A percentile compares a stretch with the other conserved stretches of the same genome.
These are phyloP conservation scores for Hypercompe scribonia DNA, from an alignment of 2,888 invertebrate genomes.

Conservation along the genomic window DNA sequence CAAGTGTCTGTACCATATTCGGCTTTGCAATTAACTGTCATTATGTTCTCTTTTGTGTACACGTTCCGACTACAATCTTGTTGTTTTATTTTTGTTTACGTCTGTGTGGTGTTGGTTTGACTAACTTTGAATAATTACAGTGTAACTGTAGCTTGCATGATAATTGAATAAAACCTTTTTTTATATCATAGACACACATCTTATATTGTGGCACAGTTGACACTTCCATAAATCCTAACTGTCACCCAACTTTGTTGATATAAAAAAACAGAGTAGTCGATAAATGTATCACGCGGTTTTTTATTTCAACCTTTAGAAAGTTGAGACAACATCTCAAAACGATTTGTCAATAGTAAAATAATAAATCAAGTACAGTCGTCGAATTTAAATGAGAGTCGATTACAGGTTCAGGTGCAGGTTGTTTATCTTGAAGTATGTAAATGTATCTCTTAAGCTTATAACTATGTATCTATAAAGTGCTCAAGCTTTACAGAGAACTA, in stretches of 20 bases:
- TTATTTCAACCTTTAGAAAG: conserved; percentile 38
- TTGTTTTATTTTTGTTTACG: conserved; percentile 39
- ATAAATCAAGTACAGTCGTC: conserved; percentile 52
- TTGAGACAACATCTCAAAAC: conserved; percentile 45
- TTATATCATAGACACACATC: background rate
- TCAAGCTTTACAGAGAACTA: background rate
- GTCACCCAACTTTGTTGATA: conserved; percentile 36
- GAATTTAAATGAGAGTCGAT: conserved; percentile 50
- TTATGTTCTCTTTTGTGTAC: conserved; percentile 70
- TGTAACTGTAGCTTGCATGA: conserved; percentile 7
- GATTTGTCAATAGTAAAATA: conserved; percentile 53
- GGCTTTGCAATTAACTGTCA: conserved; percentile 79
- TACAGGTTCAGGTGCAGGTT: conserved; percentile 45
- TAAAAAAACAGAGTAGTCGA: conserved; percentile 36
- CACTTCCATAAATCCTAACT: conserved; percentile 41
- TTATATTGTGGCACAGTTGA: conserved; percentile 21
- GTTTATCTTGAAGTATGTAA: conserved; percentile 47
- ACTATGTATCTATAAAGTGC: conserved; percentile 15
- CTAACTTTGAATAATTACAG: conserved; percentile 17
- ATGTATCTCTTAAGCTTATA: conserved; percentile 38
- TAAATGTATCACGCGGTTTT: conserved; percentile 39
- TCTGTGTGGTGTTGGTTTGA: conserved; percentile 20
- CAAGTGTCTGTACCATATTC: conserved; percentile 74
- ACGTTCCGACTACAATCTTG: conserved; percentile 65
- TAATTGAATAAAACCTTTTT: background rate